phyloP scores from a whole-genome alignment of 2,888 invertebrate genomes.

The Busseola fusca region DNA sequence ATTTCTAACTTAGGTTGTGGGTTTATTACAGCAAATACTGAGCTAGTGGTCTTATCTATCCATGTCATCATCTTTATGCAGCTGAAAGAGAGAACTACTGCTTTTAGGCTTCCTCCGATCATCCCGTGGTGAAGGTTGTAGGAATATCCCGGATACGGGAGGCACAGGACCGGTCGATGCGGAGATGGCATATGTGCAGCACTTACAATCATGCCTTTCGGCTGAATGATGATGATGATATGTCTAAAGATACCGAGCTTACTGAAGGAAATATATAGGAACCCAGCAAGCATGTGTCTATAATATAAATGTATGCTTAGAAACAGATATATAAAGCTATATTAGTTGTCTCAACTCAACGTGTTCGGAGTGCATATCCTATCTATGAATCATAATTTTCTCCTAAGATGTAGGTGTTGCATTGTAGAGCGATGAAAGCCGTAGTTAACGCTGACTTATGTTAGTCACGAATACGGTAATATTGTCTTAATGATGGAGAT shows the following conservation, averaged over 20 bases:
- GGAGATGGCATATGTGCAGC: not conserved
- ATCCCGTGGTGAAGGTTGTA: not conserved
- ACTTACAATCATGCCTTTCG: not conserved
- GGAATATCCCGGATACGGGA: not conserved
- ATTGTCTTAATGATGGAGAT: not conserved
- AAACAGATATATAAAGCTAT: not conserved
- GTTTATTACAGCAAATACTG: too few relatives aligned
- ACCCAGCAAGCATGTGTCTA: not conserved
- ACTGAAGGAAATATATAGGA: not conserved
- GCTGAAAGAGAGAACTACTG: not conserved
- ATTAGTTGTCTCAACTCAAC: not conserved
- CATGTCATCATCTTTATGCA: not conserved
- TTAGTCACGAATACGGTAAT: not conserved
- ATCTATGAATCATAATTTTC: conserved; percentile 34
- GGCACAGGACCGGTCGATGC: not conserved
- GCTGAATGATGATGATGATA: not conserved
- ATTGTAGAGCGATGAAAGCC: conserved; percentile 45
- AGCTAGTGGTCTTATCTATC: not conserved
- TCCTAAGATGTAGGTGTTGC: conserved; percentile 25
- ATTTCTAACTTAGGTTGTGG: not conserved
- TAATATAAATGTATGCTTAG: not conserved
- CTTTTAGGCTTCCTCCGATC: not conserved
- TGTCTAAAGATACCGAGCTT: not conserved
- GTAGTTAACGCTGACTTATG: conserved; percentile 17
- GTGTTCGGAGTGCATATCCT: conserved; percentile 32